phyloP scores from a whole-genome alignment of 2,113 vertebrate species.

The Reinhardtius hippoglossoides region DNA sequence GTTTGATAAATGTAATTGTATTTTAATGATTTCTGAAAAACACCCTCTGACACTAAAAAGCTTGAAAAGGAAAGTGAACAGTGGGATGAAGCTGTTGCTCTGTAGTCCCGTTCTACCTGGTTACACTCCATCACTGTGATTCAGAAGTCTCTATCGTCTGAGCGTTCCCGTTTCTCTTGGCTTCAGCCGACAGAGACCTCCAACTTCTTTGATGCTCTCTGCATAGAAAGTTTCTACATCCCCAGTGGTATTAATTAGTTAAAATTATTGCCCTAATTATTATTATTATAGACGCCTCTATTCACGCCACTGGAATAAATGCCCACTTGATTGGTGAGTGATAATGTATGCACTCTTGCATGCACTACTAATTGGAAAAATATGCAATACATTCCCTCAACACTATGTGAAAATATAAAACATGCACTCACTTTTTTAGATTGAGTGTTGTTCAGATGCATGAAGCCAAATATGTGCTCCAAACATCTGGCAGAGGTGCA shows the following conservation, averaged over 20 bases:
- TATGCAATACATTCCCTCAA: no score
- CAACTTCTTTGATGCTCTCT: no score
- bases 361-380: background rate
- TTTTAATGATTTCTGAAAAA: constrained; percentile 2
- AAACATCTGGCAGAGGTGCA: no score
- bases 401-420: no score
- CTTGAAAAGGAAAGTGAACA: background rate
- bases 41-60: background rate
- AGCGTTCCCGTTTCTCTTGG: no score
- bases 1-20: background rate
- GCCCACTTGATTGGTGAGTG: constrained; percentile 16
- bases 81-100: background rate
- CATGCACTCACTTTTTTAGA: background rate
- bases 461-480: no score
- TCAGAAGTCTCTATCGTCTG: no score
- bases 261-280: background rate
- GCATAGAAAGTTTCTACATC: no score
- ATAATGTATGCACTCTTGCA: constrained; percentile 3
- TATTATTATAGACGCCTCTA: constrained; percentile 2
- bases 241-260: no score
- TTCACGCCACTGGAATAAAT: background rate
- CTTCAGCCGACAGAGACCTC: no score
- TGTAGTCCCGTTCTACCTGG: no score
- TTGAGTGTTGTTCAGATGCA: background rate
- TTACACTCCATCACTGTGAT: no score